Evolutionary conservation across 2,888 invertebrate species (phyloP), one percentile per base, ranked within the genome.

Genomic region (Drosophila parthenogenetica): DNA sequence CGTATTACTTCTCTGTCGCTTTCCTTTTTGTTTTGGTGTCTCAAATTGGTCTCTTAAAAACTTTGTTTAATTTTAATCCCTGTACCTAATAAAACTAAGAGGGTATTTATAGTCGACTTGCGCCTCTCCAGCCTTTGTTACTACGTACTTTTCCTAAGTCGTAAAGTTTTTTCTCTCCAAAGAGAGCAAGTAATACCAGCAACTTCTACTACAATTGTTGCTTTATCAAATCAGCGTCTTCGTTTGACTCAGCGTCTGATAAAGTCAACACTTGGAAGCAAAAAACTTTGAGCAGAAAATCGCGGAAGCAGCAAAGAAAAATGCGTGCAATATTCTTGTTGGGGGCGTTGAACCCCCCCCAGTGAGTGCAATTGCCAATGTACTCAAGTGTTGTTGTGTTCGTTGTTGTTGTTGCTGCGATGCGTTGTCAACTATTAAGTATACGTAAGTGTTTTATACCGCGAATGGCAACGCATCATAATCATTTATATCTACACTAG

Each of bases 401-500:
- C n/a, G 81, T 10, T 64, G 66, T 40, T 81, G 75, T 14, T 76
- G 58, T 3, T 57, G 68, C 45, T 48, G 69, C 64, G 54, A 75
- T 79, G 76, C 61, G 66, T 70, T 75, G 76, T 61, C 77, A 79
- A 79, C 77, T 77, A 76, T 79, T 76, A 68, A 72, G 80, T 76
- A 62, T 67, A 62, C 61, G 71, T 35, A 35, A 13, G 35, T 62
- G 51, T 73, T 73, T 64, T 54, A 58, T 63, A 54, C 45, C 65
- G 51, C 40, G 61, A 54, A 69, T 64, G 76, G 79, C 72, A 76
- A 57, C 87, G 83, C 89, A 89, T 83, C 83, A 89, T 83, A 83
- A 83, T 83, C 89, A 89, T 87, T 89, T 89, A 83, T 83, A 87
- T 89, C 81, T 74, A 70, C 83, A 81, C 83, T 89, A 83, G 89